These are phyloP conservation scores for Sanderia malayensis DNA, from an alignment of 30 jellyfish, hydroid and myxozoan species.

Conservation along the genomic window DNA sequence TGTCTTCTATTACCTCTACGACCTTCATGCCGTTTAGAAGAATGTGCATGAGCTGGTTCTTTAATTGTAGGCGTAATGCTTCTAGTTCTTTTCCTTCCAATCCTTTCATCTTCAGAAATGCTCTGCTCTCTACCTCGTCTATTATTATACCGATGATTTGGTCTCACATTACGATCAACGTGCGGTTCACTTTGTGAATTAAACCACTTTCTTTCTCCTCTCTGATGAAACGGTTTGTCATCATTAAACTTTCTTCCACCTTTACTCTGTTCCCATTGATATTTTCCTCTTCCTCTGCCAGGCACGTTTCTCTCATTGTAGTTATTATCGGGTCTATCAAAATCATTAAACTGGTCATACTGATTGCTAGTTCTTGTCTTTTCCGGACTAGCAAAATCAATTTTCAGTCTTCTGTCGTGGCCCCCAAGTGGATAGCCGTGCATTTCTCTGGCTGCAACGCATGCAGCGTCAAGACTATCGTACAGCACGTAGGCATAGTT, in stretches of 20 bases:
- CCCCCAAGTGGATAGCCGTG: conserved; percentile 97
- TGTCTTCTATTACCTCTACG: conserved; percentile 52
- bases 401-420: conserved; percentile 78
- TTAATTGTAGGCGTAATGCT: conserved; percentile 84
- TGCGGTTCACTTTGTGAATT: background rate
- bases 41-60: conserved; percentile 47
- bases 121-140: conserved; percentile 27
- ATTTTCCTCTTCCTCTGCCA: conserved; percentile 62
- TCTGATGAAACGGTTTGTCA: conserved; percentile 41
- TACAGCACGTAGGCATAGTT: conserved; percentile 78
- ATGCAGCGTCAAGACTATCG: conserved; percentile 97
- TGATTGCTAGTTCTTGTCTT: conserved; percentile 47
- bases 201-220: conserved; percentile 69
- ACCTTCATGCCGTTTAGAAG: conserved; percentile 64
- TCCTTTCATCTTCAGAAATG: conserved; percentile 55
- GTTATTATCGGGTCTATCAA: conserved; percentile 63
- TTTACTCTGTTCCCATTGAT: conserved; percentile 43
- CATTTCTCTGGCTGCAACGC: conserved; percentile 98
- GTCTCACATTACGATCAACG: conserved; percentile 41
- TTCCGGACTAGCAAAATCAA: conserved; percentile 92
- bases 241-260: conserved; percentile 45
- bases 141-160: conserved; percentile 23
- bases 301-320: conserved; percentile 33
- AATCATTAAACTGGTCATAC: conserved; percentile 63
- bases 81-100: conserved; percentile 72